Evolutionary conservation across 2,113 vertebrate species (phyloP), one percentile per base, ranked within the genome.

Genomic region (Setophaga petechia): DNA sequence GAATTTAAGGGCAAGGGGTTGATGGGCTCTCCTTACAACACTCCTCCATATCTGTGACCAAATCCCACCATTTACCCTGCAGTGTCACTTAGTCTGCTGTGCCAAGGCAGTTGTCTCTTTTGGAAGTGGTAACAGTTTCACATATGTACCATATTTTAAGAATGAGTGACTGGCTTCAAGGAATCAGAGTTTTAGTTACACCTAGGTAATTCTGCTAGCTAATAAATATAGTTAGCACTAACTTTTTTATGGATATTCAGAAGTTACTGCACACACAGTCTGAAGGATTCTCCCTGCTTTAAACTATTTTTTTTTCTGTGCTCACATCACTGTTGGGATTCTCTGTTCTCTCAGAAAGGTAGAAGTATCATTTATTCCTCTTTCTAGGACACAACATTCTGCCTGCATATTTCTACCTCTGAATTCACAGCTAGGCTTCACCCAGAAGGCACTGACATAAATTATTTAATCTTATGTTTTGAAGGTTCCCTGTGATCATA

Each of bases 131-230:
- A 94, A 79, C 71, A 39, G 84, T 94, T 95, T 91, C 93, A 93
- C 91, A 93, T 95, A 91, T 91, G 93, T 95, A 93, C 94, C 94
- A 94, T 95, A 94, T 94, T 95, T 95, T 77, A 87, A 62, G 87
- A 87, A 62, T 93, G 93, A 96, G 88, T 84, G 87, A 89, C 76
- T 91, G 66, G 67, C 35, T 93, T 88, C 55, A 90, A 86, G 89
- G 52, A 81, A 87, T 81, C 7, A 4, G 94, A 66, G 68, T 81
- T 88, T 94, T 65, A 78, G 80, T 94, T 96, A 78, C 73, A 78
- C 35, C 47, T 61, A 87, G 47, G 25, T 78, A 89, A 71, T 57
- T 71, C 83, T 84, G 73, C 76, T 94, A 65, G 35, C 61, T 66
- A 89, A 73, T 62, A 76, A 79, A 69, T 87, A 80, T 55, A 85